These are phyloP conservation scores for Procambarus virginalis DNA, from an alignment of 1,140 invertebrate species.

Conservation along the genomic window DNA sequence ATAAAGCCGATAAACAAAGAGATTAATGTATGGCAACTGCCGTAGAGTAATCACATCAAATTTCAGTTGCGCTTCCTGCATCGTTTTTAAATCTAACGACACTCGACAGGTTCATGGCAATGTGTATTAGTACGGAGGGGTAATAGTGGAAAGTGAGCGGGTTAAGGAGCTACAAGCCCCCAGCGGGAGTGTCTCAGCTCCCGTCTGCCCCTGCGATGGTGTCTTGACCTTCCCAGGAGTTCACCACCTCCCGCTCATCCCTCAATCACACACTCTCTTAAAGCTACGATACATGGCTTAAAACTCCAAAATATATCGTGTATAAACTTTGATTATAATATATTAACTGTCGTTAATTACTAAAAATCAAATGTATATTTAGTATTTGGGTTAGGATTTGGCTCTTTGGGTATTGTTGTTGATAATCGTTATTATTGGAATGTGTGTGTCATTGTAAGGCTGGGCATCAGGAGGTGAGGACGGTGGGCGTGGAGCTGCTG, in stretches of 20 bases:
- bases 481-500: background rate
- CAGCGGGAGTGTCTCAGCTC: background rate
- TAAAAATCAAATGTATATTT: background rate
- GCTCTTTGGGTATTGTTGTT: too few relatives aligned
- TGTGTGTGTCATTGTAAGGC: constrained; percentile 1
- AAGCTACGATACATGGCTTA: background rate
- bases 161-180: background rate
- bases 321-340: too few relatives aligned
- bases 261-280: background rate
- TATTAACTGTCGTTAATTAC: too few relatives aligned
- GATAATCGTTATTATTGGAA: constrained; percentile 32
- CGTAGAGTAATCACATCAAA: background rate
- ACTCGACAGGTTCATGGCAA: too few relatives aligned
- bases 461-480: constrained; percentile 22
- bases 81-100: background rate
- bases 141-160: too few relatives aligned
- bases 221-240: constrained; percentile 52
- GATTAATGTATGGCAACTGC: background rate
- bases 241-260: background rate
- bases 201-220: constrained; percentile 16
- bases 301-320: background rate
- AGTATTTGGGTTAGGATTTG: background rate
- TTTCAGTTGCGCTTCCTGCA: background rate
- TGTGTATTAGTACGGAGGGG: too few relatives aligned
- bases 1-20: background rate